phyloP scores from a whole-genome alignment of 2,113 vertebrate species.

The Alligator sinensis region DNA sequence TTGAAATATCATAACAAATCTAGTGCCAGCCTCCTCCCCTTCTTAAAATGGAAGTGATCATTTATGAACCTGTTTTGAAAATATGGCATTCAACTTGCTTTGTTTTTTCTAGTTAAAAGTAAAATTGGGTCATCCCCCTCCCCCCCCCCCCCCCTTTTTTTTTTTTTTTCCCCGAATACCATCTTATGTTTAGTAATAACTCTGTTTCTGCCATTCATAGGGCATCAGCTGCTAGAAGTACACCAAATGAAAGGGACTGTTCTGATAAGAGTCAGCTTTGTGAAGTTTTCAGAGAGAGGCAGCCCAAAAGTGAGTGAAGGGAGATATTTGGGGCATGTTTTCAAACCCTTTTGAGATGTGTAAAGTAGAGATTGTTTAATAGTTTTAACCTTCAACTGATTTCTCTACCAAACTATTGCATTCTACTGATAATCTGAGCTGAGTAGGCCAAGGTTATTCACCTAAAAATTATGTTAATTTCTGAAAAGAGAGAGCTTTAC shows the following conservation, averaged over 20 bases:
- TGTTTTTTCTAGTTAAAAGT: not conserved
- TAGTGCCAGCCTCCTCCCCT: not conserved
- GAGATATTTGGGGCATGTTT: not conserved
- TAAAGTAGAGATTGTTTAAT: not conserved
- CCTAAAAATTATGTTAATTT: not conserved
- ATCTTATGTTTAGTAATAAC: no score
- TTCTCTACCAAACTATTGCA: not conserved
- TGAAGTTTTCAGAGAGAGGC: slow-evolving; percentile 61
- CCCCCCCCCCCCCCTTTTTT: not conserved
- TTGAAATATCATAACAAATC: not conserved
- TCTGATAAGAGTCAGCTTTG: slow-evolving; percentile 75
- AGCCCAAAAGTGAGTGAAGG: slow-evolving; percentile 50
- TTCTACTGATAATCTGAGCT: not conserved
- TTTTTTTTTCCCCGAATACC: not conserved
- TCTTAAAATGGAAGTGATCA: not conserved
- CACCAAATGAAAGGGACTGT: slow-evolving; percentile 76
- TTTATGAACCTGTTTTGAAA: not conserved
- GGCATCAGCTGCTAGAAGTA: slow-evolving; percentile 76
- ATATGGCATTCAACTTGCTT: no score
- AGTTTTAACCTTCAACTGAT: no score
- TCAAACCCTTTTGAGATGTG: not conserved
- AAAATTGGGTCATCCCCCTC: not conserved
- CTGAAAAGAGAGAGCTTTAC: not conserved
- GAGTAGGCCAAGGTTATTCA: not conserved
- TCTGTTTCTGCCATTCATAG: slow-evolving; percentile 22